phyloP scores from a whole-genome alignment of 2,888 invertebrate genomes.

The Tipula vernalis region DNA sequence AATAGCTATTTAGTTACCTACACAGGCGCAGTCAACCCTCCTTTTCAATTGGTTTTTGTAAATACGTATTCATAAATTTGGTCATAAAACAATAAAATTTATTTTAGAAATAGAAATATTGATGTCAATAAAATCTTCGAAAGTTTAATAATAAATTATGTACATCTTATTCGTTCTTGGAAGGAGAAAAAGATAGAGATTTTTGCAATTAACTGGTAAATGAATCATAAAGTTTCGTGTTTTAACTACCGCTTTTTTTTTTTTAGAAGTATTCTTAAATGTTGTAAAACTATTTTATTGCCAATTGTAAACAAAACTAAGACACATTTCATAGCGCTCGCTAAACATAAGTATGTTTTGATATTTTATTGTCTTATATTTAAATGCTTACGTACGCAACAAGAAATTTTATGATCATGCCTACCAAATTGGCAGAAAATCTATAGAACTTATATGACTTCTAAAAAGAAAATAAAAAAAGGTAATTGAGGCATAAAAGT shows the following conservation, averaged over 20 bases:
- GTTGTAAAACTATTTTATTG: conserved; percentile 4
- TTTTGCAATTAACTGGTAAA: neutral
- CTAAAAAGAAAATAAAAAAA: neutral
- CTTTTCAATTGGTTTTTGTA: neutral
- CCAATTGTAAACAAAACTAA: neutral
- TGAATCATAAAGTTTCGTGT: neutral
- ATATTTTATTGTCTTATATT: neutral
- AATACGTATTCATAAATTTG: neutral
- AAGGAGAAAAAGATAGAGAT: neutral
- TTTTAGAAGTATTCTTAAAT: neutral
- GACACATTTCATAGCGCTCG: neutral
- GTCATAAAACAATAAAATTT: neutral
- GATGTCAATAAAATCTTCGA: neutral
- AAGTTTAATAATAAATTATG: neutral
- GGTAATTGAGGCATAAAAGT: neutral
- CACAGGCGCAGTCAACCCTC: neutral
- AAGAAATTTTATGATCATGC: neutral
- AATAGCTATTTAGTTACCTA: neutral
- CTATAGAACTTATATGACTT: neutral
- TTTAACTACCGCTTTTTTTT: neutral
- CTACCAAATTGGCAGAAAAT: neutral
- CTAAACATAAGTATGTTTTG: neutral
- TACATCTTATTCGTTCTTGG: neutral
- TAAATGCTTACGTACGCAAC: neutral
- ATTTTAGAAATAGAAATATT: neutral